Evolutionary conservation across 2,113 vertebrate genomes (phyloP).

Genomic region (Orcinus orca): DNA sequence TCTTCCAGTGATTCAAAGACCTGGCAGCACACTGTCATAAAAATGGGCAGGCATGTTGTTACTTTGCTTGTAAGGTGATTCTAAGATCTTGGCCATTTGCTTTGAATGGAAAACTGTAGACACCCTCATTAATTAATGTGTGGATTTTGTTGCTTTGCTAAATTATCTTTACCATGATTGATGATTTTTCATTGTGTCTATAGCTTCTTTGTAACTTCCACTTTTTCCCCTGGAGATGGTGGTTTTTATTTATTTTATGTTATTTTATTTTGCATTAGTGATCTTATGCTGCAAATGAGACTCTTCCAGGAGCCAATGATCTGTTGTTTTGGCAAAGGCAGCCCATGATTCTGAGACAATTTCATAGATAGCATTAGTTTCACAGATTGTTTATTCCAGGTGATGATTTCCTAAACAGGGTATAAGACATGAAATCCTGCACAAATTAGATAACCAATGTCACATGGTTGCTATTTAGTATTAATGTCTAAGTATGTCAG

Average conservation of each 20-base stretch:
- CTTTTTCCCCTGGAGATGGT: neutral
- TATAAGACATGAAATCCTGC: neutral
- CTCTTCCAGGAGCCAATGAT: neutral
- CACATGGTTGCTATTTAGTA: neutral
- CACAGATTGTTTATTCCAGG: neutral
- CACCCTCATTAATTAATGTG: neutral
- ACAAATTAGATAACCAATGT: neutral
- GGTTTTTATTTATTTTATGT: neutral
- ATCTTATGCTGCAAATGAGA: neutral
- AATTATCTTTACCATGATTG: slow-evolving; percentile 2
- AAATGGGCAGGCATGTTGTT: neutral
- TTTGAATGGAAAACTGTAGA: slow-evolving; percentile 27
- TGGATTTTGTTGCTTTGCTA: slow-evolving; percentile 12
- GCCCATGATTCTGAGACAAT: neutral
- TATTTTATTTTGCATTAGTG: neutral
- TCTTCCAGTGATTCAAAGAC: neutral
- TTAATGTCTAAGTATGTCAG: neutral
- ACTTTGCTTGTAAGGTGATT: neutral
- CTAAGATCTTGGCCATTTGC: neutral
- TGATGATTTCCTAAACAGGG: neutral
- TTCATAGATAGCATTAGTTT: neutral
- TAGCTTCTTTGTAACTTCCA: neutral
- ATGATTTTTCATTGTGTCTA: neutral
- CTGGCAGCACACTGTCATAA: neutral
- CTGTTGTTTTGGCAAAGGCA: neutral